A percentile compares a stretch with the other conserved stretches of the same genome.
phyloP scores from a whole-genome alignment of 64 coral and sea anemone genomes.

The Trachythela sp. region DNA sequence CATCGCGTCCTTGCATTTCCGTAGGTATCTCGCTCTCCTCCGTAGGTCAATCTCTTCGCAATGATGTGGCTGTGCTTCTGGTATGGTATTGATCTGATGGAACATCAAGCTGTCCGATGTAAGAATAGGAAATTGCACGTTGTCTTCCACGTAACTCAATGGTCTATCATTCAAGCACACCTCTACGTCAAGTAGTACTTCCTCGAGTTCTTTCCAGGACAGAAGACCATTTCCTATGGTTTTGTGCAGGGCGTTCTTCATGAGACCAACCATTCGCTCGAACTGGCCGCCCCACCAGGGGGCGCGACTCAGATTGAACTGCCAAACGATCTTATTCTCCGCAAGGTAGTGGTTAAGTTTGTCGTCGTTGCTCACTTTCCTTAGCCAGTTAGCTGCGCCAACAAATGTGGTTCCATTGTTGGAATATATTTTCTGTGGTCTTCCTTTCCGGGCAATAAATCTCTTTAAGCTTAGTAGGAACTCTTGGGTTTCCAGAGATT shows the following conservation, averaged over 20 bases:
- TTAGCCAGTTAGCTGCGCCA: constrained; percentile 16
- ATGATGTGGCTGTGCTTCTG: constrained; percentile 9
- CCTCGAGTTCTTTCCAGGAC: constrained; percentile 6
- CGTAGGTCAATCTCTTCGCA: not conserved
- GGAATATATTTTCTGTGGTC: constrained; percentile 25
- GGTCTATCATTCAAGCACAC: constrained; percentile 18
- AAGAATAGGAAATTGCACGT: constrained; percentile 28
- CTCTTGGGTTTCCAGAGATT: constrained; percentile 12
- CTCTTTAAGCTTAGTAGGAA: constrained; percentile 19
- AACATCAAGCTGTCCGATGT: constrained; percentile 32
- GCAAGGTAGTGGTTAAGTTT: constrained; percentile 22
- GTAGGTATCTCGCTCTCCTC: constrained; percentile 27
- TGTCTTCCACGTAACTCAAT: constrained; percentile 34
- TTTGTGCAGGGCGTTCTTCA: constrained; percentile 14
- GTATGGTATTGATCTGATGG: not conserved
- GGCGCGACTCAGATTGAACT: constrained; percentile 37
- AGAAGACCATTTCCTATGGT: not conserved
- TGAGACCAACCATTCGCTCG: not conserved
- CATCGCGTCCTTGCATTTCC: constrained; percentile 33
- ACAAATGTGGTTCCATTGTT: constrained; percentile 36
- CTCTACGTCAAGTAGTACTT: constrained; percentile 29
- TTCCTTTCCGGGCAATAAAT: not conserved
- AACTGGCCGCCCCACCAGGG: constrained; percentile 40
- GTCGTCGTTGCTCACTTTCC: constrained; percentile 18
- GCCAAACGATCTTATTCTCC: constrained; percentile 27